Conservation (phyloP, 2,888 invertebrate genomes). For the Plagodis pulveraria region DNA sequence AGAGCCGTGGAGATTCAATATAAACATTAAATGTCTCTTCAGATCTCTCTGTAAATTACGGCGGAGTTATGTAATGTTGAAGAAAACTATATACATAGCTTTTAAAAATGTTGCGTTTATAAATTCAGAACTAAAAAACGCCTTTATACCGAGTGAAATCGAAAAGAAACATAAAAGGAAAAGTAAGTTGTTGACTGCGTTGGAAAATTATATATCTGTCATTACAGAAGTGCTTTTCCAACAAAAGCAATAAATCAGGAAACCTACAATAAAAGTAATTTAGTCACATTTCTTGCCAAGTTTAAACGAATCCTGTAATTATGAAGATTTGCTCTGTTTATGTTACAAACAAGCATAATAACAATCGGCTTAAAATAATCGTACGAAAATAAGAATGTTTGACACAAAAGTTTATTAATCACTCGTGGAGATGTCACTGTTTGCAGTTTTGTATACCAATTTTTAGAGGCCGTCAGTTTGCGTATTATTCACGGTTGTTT, state of each 20-base stretch:
- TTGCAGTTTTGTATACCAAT: conserved; percentile 2
- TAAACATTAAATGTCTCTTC: conserved; percentile 35
- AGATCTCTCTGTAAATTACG: conserved; percentile 26
- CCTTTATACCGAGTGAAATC: too few relatives aligned
- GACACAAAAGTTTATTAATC: conserved; percentile 18
- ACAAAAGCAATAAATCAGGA: conserved; percentile 16
- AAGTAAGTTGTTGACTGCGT: conserved; percentile 1
- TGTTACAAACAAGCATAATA: conserved; percentile 19
- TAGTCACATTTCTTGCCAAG: conserved; percentile 27
- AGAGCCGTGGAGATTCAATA: conserved; percentile 9
- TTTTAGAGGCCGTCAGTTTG: conserved; percentile 19
- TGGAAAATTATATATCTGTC: neutral
- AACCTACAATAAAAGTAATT: conserved; percentile 7
- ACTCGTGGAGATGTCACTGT: conserved; percentile 5
- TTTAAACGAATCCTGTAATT: conserved; percentile 29
- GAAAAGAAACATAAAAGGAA: neutral
- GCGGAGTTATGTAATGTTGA: conserved; percentile 30
- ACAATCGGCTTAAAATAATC: conserved; percentile 16
- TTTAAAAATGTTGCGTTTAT: conserved; percentile 30
- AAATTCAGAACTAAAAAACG: neutral
- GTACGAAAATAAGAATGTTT: conserved; percentile 14
- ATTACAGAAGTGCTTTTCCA: conserved; percentile 4
- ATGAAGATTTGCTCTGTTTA: conserved; percentile 21
- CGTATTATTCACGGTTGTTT: conserved; percentile 39
- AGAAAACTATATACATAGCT: conserved; percentile 29